Evolutionary conservation across 92 coral and sea anemone genomes (phyloP).

Genomic region (Phenganax stokvisi): DNA sequence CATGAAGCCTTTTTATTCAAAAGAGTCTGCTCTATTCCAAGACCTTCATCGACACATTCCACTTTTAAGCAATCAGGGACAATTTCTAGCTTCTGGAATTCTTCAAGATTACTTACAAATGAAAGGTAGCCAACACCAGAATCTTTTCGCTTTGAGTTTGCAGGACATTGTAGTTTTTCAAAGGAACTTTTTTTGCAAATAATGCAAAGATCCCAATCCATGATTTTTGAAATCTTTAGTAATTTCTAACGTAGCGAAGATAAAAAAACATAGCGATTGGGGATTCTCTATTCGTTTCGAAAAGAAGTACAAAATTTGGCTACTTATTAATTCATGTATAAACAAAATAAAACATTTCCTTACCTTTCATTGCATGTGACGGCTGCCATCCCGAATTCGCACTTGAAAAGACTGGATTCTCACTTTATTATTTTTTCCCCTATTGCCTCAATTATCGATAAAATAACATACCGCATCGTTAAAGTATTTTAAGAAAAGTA

Average conservation of each 20-base stretch:
- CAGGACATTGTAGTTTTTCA: conserved; percentile 38
- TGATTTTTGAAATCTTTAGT: conserved; percentile 37
- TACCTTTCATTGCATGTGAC: not conserved
- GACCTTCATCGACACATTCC: conserved; percentile 31
- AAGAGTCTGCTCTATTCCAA: conserved; percentile 23
- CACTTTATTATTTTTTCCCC: not conserved
- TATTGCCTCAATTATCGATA: conserved; percentile 3
- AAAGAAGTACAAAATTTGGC: not conserved
- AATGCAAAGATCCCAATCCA: conserved; percentile 44
- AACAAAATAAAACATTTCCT: not conserved
- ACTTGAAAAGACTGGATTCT: conserved; percentile 9
- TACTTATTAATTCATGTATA: not conserved
- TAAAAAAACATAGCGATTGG: conserved; percentile 7
- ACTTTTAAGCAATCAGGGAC: conserved; percentile 8
- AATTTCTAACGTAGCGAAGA: not conserved
- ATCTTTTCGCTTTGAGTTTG: conserved; percentile 30
- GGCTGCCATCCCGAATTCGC: conserved; percentile 10
- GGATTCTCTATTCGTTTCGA: conserved; percentile 5
- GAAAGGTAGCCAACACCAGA: conserved; percentile 12
- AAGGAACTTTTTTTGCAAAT: conserved; percentile 39
- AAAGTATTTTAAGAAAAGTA: not conserved
- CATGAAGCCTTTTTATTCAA: conserved; percentile 28
- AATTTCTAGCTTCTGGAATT: conserved; percentile 27
- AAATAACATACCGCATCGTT: conserved; percentile 3
- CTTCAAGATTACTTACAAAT: conserved; percentile 6